Base-by-base conservation (phyloP, 2,113 vertebrate species). In the Polypterus bichir region DNA sequence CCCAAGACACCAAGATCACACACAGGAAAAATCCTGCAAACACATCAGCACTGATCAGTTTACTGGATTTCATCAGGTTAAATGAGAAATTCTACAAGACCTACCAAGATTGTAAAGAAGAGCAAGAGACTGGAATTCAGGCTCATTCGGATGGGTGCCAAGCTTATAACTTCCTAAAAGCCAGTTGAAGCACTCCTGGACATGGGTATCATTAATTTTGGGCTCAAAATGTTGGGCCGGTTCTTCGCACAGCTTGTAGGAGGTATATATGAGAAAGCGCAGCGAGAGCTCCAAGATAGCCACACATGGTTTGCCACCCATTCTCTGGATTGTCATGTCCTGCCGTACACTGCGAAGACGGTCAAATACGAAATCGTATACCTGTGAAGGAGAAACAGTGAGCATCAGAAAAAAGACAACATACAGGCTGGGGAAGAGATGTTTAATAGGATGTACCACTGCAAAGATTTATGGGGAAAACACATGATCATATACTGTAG, bases 81-180 rank as follows among this genome's bases (percentile, higher is more conserved):
- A 3, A 4, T 47, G 10, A 3, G 3, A 27, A 27, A 27, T 27
- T 27, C 27, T 27, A 27, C 27, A 27, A 27, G 2, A 83, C 85
- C 65, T 61, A 92, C 91, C 90, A 56, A 93, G 73, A 66, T 92
- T 91, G 72, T 89, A 93, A 1, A 94, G 89, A 59, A 94, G 78
- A 44, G 84, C 73, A 46, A 94, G 83, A 8, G 88, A 76, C 68
- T 92, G 83, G 70, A 85, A 79, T 64, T 88, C 81, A 27, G 75
- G 80, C 67, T 85, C 77, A 66, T 74, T 66, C 3, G 66, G 64
- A 61, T 76, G 63, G 1, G 64, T 5, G 47, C 68, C 71, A 3
- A 27, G 3, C 5, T 64, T 55, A 61, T 92, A 93, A 74, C 86
- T 87, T 67, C 85, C 81, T 63, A 92, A 73, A n/a, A 94, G 77